Percentiles rank a stretch among this genome's conserved stretches.
Evolutionary conservation across 2,113 vertebrate genomes (phyloP).

Genomic region (Lynx canadensis): DNA sequence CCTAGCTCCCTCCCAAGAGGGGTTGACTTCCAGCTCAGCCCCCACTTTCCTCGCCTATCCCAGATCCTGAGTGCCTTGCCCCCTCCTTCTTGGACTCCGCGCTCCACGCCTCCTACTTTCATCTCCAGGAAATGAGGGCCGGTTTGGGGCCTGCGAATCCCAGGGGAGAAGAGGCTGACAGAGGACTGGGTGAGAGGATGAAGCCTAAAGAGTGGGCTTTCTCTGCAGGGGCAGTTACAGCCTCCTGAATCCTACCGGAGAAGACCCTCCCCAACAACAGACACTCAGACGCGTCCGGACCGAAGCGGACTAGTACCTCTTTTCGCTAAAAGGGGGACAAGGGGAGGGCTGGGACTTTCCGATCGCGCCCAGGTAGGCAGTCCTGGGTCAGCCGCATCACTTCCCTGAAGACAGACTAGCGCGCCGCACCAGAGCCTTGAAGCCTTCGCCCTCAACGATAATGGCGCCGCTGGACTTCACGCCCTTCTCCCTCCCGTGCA

Average conservation of each 20-base stretch:
- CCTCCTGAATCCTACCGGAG: neutral
- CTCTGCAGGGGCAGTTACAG: neutral
- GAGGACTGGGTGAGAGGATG: neutral
- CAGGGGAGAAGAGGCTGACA: neutral
- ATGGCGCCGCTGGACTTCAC: neutral
- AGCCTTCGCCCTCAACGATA: neutral
- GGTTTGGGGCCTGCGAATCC: neutral
- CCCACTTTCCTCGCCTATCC: neutral
- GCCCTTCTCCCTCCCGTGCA: neutral
- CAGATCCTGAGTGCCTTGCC: neutral
- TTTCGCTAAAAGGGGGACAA: neutral
- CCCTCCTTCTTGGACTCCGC: neutral
- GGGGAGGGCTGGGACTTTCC: neutral
- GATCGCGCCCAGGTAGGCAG: neutral
- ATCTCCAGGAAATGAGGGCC: neutral
- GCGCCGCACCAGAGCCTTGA: accelerated
- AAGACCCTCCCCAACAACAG: neutral
- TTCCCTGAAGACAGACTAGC: neutral
- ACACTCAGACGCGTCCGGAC: neutral
- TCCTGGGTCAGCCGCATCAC: neutral
- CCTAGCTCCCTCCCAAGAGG: neutral
- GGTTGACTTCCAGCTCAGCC: neutral
- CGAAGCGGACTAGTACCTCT: neutral
- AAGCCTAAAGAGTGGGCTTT: neutral
- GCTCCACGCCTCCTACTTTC: neutral